phyloP scores from a whole-genome alignment of 2,797 vertebrate genomes.

The Gymnothorax javanicus region DNA sequence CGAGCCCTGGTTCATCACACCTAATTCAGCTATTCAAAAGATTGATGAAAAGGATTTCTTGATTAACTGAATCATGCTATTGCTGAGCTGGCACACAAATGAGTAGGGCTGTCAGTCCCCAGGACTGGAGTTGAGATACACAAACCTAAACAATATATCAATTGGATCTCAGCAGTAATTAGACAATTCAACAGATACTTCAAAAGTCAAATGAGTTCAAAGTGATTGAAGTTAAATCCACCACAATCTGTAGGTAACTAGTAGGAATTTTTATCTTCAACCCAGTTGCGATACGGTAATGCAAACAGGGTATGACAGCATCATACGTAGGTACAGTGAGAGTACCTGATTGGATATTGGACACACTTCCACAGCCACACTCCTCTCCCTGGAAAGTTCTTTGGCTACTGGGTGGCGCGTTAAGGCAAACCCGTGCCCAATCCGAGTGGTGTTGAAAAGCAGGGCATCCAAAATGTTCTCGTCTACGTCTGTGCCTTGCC shows the following conservation, averaged over 20 bases:
- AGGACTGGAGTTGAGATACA: too few relatives aligned
- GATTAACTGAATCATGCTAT: too few relatives aligned
- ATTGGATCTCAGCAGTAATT: neutral
- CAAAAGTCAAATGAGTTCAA: too few relatives aligned
- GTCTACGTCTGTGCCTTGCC: conserved; percentile 67
- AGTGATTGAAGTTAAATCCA: too few relatives aligned
- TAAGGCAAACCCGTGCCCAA: conserved; percentile 86
- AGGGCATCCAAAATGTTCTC: conserved; percentile 85
- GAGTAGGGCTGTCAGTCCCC: too few relatives aligned
- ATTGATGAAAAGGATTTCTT: too few relatives aligned
- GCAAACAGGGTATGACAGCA: neutral
- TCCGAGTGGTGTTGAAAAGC: conserved; percentile 85
- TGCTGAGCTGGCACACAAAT: too few relatives aligned
- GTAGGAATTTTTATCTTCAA: neutral
- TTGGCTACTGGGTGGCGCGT: conserved; percentile 80
- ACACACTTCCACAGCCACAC: conserved; percentile 86
- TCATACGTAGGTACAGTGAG: neutral
- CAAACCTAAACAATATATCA: too few relatives aligned
- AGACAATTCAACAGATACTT: neutral
- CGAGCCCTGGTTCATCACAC: too few relatives aligned
- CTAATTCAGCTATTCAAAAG: too few relatives aligned
- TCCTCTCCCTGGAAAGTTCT: conserved; percentile 71
- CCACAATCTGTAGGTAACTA: too few relatives aligned
- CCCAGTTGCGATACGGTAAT: neutral
- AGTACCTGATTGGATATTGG: conserved; percentile 92